Evolutionary conservation across 2,797 vertebrate species (phyloP).

Genomic region (Kryptopterus vitreolus): DNA sequence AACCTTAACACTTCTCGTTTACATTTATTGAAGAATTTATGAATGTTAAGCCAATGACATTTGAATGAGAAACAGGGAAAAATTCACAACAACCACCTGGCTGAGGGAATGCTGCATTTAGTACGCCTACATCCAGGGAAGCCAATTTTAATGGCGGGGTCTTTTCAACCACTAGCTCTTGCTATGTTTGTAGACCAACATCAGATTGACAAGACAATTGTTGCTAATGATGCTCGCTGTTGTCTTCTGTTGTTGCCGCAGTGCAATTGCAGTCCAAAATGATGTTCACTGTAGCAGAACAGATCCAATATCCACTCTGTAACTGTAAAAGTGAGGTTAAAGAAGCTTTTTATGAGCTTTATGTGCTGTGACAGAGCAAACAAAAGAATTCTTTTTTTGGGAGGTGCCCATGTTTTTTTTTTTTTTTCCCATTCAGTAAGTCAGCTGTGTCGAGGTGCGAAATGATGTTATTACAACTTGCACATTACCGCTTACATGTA

Average conservation of each 20-base stretch:
- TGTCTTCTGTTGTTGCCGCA: background rate
- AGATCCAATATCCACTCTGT: background rate
- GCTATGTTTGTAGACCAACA: no score
- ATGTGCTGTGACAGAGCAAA: no score
- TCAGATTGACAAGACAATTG: background rate
- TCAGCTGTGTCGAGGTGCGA: background rate
- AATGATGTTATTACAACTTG: background rate
- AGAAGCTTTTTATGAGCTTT: background rate
- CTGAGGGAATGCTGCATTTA: background rate
- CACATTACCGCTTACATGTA: background rate
- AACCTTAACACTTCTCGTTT: slow-evolving; percentile 1
- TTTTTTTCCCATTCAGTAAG: no score
- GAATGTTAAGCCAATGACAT: slow-evolving; percentile 3
- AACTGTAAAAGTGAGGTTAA: background rate
- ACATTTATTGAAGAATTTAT: slow-evolving; percentile 5
- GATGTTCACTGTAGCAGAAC: no score
- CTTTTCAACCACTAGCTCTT: no score
- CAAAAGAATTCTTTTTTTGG: no score
- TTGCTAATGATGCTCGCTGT: background rate
- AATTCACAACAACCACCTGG: background rate
- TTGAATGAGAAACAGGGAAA: background rate
- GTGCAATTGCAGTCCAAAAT: background rate
- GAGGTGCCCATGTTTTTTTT: no score
- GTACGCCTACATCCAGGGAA: no score
- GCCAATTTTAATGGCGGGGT: no score